Evolutionary conservation across 2,113 vertebrate genomes (phyloP).

Genomic region (Abramis brama): DNA sequence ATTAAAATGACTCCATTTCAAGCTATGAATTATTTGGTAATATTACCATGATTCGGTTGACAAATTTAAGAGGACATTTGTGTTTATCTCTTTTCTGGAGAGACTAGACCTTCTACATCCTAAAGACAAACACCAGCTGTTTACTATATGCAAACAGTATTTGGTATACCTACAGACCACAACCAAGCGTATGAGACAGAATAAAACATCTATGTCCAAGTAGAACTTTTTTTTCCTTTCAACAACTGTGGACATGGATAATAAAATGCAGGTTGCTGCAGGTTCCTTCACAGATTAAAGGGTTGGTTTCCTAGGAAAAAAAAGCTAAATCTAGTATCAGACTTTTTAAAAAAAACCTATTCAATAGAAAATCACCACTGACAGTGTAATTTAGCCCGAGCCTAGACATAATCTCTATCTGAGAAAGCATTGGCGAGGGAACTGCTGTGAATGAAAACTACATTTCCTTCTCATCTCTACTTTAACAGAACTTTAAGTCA

Average conservation of each 20-base stretch:
- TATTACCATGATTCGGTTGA: conserved; percentile 66
- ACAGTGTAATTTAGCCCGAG: conserved; percentile 19
- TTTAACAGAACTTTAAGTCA: not conserved
- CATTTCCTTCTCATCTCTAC: conserved; percentile 11
- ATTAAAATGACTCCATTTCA: not conserved
- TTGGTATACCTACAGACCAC: conserved; percentile 56
- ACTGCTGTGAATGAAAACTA: conserved; percentile 38
- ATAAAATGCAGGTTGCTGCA: conserved; percentile 9
- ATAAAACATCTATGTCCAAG: conserved; percentile 22
- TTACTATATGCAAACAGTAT: conserved; percentile 71
- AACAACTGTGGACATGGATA: conserved; percentile 9
- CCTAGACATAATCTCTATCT: conserved; percentile 29
- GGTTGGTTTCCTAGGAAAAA: not conserved
- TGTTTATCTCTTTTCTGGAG: conserved; percentile 71
- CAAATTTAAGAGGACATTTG: conserved; percentile 68
- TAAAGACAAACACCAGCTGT: conserved; percentile 80
- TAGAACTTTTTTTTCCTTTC: conserved; percentile 35
- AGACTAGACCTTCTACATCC: conserved; percentile 73
- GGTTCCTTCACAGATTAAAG: conserved; percentile 7
- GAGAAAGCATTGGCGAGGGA: conserved; percentile 12
- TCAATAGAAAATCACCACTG: conserved; percentile 34
- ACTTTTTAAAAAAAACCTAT: not conserved
- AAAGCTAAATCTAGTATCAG: conserved; percentile 7
- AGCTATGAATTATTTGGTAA: conserved; percentile 50
- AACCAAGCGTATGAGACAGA: not conserved